Base-by-base conservation (phyloP, 2,113 vertebrate genomes). In the Seriola aureovittata region DNA sequence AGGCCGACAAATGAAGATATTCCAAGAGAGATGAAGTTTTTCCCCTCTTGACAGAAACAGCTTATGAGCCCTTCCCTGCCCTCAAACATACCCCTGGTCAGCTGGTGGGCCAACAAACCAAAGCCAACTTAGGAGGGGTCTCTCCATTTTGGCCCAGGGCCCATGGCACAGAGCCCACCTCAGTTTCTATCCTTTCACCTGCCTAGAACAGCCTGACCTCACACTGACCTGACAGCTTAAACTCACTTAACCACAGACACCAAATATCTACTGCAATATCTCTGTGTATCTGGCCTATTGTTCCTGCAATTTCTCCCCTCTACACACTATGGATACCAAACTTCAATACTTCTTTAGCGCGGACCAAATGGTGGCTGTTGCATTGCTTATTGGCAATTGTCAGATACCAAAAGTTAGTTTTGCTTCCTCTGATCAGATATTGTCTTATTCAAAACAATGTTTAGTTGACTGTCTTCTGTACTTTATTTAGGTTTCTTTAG, bases 71-170 rank as follows among this genome's bases (percentile, higher is more conserved):
- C 76, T 84, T 75, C 64, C 82, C 67, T 83, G 81, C 76, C 78
- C 74, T 84, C 70, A 87, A 79, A 89, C 86, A 88, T 81, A 86
- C 23, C 85, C 65, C 84, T 38, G 8, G 76, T 89, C 89, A 92
- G 90, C 88, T 92, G 90, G 75, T 91, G 64, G 71, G 75, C 63
- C 77, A 55, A 82, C 65, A 72, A 59, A 23, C 87, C 73, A 82
- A 76, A 81, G 71, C 76, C 88, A 89, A 85, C 54, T 86, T 82
- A 86, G 86, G 91, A 87, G 88, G 87, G 77, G 88, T 85, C 78
- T 72, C 78, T 81, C 73, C 76, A 85, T 81, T 88, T 88, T 87
- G 87, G 80, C 75, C 36, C 13, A 46, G 8, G 72, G 74, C 80
- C 77, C 60, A 75, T 88, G 90, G 82, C 90, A 87, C 40, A 59